Conservation (phyloP, 2,797 vertebrate species). For the Lates japonicus region DNA sequence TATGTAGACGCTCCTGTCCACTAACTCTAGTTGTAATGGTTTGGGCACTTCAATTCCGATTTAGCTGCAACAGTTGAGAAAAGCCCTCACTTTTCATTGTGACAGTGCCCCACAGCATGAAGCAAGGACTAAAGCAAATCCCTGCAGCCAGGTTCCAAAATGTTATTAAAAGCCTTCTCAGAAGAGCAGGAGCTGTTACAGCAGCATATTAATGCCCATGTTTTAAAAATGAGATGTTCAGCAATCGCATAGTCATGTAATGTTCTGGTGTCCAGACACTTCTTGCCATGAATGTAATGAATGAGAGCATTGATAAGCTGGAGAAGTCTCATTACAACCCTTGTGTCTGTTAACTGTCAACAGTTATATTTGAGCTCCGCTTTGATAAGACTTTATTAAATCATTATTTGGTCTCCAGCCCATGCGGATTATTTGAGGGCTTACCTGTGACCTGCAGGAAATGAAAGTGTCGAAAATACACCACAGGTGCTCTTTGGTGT, state of each 20-base stretch:
- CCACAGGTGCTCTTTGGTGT: slow-evolving; percentile 13
- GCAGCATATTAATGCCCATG: neutral
- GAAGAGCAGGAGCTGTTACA: neutral
- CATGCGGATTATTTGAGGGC: slow-evolving; percentile 11
- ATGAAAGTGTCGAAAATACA: neutral
- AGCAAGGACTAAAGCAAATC: neutral
- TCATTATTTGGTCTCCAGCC: slow-evolving; percentile 14
- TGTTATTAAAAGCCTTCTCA: neutral
- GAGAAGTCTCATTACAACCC: neutral
- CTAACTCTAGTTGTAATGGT: neutral
- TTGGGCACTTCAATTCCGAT: neutral
- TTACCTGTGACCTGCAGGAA: slow-evolving; percentile 27
- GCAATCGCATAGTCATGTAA: neutral
- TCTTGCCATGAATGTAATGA: slow-evolving; percentile 13
- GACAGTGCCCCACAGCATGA: neutral
- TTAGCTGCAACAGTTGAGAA: neutral
- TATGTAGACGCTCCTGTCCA: neutral
- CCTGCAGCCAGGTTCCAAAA: neutral
- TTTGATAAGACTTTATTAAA: slow-evolving; percentile 33
- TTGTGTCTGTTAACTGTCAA: slow-evolving; percentile 14
- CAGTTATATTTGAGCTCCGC: neutral
- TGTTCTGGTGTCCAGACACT: neutral
- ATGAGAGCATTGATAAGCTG: slow-evolving; percentile 2
- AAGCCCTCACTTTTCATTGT: neutral
- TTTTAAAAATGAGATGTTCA: neutral